Evolutionary conservation across 23 tunicate genomes (phyloP).

Genomic region (Halocynthia aurantium): DNA sequence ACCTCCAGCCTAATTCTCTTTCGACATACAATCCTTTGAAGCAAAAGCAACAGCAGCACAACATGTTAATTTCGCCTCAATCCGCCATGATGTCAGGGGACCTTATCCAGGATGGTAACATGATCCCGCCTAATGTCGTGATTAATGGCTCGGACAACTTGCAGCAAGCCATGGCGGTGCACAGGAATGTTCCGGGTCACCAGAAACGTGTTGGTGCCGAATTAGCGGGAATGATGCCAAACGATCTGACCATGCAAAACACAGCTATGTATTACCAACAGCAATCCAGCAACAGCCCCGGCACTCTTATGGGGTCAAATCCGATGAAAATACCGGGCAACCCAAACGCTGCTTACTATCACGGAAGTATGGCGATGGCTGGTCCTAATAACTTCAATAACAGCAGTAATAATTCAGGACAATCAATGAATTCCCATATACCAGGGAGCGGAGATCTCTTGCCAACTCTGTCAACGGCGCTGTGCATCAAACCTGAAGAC

Average conservation of each 20-base stretch:
- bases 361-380: slow-evolving; percentile 11
- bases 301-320: not conserved
- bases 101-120: slow-evolving; percentile 3
- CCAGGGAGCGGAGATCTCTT: not conserved
- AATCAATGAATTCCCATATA: not conserved
- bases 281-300: slow-evolving; percentile 1
- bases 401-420: slow-evolving; percentile 5
- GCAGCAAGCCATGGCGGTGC: slow-evolving; percentile 10
- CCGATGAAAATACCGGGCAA: too few species aligned
- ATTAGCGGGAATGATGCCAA: not conserved
- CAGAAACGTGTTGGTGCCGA: slow-evolving; percentile 13
- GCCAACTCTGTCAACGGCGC: slow-evolving; percentile 4
- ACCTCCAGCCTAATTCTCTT: not conserved
- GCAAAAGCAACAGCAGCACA: slow-evolving; percentile 13
- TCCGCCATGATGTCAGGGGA: not conserved
- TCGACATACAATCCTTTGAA: slow-evolving; percentile 14
- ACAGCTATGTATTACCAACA: not conserved
- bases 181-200: slow-evolving; percentile 5
- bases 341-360: slow-evolving; percentile 2
- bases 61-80: slow-evolving; percentile 9
- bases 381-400: slow-evolving; percentile 32
- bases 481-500: slow-evolving; percentile 4
- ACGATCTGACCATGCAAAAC: slow-evolving; percentile 6
- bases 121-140: slow-evolving; percentile 18
- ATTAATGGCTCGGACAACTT: slow-evolving; percentile 16